Base-by-base conservation (phyloP, 2,888 invertebrate genomes). In the Hyposoter dolosus region DNA sequence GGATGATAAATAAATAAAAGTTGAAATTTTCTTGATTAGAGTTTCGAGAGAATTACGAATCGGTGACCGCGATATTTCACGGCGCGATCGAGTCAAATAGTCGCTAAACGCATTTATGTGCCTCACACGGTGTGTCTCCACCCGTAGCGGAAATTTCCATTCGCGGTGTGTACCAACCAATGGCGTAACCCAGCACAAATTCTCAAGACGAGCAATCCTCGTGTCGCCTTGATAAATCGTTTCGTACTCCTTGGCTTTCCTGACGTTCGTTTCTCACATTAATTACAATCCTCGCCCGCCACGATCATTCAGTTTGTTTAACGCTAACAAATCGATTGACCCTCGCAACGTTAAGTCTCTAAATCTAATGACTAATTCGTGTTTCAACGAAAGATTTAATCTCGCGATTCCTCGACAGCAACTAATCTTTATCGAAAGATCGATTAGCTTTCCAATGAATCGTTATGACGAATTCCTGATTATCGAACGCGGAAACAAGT, bases 91-190 rank as follows among this genome's bases (percentile, higher is more conserved):
- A 91, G 89, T 89, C 86, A 90, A 89, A 89, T 82, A 69, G 65
- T 69, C 77, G 60, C 89, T 85, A 89, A 88, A 89, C 88, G 88
- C 85, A 84, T 83, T 87, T 65, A 19, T 72, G 83, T 85, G 81
- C 82, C 84, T 71, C 89, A 65, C 89, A 65, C 82, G 74, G 77
- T 83, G 83, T 84, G 32, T 83, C 87, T 85, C 89, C 88, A 80
- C 85, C 85, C 88, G 35, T 83, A 87, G 90, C 88, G 93, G 93
- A 93, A 93, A 92, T 92, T 93, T 93, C 93, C 93, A 91, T 91
- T 89, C 89, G 90, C 88, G 88, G 90, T 90, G 90, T 90, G 90
- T 90, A 81, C 84, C 35, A 35, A 28, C 60, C 92, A 93, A 90
- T 90, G 93, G 93, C 93, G 93, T 92, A 93, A 89, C 81, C 82